Base-by-base conservation (phyloP, 1,140 invertebrate species). In the Cryptotermes secundus region DNA sequence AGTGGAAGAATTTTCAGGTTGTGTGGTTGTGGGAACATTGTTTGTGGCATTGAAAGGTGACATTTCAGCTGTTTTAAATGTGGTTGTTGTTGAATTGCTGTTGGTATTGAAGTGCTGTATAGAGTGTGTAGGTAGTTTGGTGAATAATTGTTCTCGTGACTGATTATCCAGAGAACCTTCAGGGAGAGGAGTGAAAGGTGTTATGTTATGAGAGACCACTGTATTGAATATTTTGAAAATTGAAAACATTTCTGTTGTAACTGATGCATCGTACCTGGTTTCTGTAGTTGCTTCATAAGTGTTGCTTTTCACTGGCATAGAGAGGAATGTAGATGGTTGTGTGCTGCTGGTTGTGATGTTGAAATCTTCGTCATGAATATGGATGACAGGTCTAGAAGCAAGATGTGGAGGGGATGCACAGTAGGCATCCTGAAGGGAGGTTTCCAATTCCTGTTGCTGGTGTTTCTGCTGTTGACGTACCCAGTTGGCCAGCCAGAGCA, bases 401-500 rank as follows among this genome's bases (percentile, higher is more conserved):
- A 91, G 84, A 24, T 88, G 86, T 2, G 86, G 85, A 0, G 91
- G 91, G 12, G 86, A 86, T 26, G 86, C 86, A 86, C 92, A 93
- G 45, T 87, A 87, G 4, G 90, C 88, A 80, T 88, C 82, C 14
- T 88, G 26, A 59, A 31, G 49, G 34, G 42, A 59, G 1, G 87
- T 85, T 89, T 86, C 38, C 91, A 89, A 59, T 89, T 89, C n/a
- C 59, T 72, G 59, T 72, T 72, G 59, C 59, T 72, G 59, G 14
- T 72, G 26, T 72, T 89, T 87, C 53, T 91, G 88, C 86, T 92
- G 91, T 83, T 92, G 90, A 85, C 91, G 90, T 87, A 94, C 89
- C 94, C 94, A 95, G 79, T 92, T 90, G 9, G 91, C 92, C 1
- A 94, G 86, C 94, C 94, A 95, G 53, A 92, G 87, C 38, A 94